Percentiles rank a stretch among this genome's conserved stretches.
Evolutionary conservation across 1,140 invertebrate species (phyloP).

Genomic region (Eriosoma lanigerum): DNA sequence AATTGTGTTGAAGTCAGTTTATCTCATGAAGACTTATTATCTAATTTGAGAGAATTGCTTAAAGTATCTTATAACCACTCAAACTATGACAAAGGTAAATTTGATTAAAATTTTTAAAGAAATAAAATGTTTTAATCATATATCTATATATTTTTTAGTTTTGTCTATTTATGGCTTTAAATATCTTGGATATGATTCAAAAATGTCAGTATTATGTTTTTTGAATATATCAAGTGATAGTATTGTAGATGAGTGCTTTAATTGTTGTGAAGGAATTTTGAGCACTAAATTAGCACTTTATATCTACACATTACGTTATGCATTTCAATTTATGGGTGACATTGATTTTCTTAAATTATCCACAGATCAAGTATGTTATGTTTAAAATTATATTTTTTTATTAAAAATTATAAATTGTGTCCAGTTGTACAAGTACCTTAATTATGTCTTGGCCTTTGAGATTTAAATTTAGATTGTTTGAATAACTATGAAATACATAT

Average conservation of each 20-base stretch:
- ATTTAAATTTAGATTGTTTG: no score
- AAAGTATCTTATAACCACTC: not conserved
- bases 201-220: conserved; percentile 42
- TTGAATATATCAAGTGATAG: conserved; percentile 12
- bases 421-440: no score
- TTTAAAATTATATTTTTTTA: not conserved
- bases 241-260: conserved; percentile 45
- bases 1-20: conserved; percentile 39
- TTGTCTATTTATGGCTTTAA: conserved; percentile 45
- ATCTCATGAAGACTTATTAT: not conserved
- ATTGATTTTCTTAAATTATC: not conserved
- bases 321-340: not conserved
- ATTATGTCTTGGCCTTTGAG: no score
- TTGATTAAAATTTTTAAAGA: not conserved
- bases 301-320: conserved; percentile 38
- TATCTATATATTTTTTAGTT: conserved; percentile 9
- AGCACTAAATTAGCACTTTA: conserved; percentile 44
- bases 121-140: not conserved
- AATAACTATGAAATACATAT: no score
- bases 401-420: not conserved
- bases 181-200: conserved; percentile 40
- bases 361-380: conserved; percentile 14
- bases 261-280: conserved; percentile 16
- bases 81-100: conserved; percentile 27
- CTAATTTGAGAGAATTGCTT: conserved; percentile 19